A percentile compares a stretch with the other conserved stretches of the same genome.
These are phyloP conservation scores for Aphelocoma coerulescens DNA, from an alignment of 2,113 vertebrate genomes.

Conservation along the genomic window DNA sequence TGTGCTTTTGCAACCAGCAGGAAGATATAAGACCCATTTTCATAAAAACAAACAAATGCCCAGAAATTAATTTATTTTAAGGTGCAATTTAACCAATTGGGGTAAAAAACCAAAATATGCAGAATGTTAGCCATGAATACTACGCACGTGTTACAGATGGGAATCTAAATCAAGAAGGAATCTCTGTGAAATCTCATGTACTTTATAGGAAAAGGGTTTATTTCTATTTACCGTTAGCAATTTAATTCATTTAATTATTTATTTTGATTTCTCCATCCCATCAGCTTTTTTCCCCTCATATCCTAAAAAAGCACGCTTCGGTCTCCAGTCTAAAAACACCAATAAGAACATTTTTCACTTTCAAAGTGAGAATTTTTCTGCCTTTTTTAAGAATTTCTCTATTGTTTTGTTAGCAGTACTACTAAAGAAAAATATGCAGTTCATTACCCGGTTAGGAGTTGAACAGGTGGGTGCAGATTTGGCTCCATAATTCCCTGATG, in stretches of 20 bases:
- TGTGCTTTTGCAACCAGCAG: neutral
- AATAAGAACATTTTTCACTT: neutral
- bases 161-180: neutral
- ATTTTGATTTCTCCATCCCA: neutral
- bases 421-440: neutral
- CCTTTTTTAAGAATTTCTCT: neutral
- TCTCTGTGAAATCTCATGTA: neutral
- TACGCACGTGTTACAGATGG: neutral
- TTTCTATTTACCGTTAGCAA: neutral
- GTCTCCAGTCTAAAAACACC: neutral
- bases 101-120: neutral
- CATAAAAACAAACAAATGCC: neutral
- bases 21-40: neutral
- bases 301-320: neutral
- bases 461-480: conserved; percentile 72
- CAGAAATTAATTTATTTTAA: neutral
- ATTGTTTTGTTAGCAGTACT: neutral
- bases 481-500: conserved; percentile 75
- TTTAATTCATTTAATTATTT: neutral
- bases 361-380: neutral
- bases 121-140: neutral
- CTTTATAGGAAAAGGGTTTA: neutral
- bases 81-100: neutral
- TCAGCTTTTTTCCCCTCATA: neutral
- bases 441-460: conserved; percentile 77